These are phyloP conservation scores for Passer montanus DNA, from an alignment of 2,113 vertebrate genomes.

Conservation along the genomic window DNA sequence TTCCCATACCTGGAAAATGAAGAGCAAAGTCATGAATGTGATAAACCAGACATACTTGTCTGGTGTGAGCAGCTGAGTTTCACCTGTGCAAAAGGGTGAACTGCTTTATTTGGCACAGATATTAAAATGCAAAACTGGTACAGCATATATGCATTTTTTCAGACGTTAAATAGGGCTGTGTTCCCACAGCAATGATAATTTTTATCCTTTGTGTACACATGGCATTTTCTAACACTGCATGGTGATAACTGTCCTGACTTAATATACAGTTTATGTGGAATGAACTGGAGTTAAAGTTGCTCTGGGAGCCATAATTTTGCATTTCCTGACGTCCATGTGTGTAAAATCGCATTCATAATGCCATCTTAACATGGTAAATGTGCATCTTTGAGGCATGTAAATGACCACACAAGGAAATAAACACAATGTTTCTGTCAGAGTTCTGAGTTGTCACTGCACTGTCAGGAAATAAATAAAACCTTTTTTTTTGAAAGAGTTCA, in stretches of 20 bases:
- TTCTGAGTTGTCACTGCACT: background rate
- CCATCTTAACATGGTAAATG: conserved; percentile 32
- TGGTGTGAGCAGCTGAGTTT: background rate
- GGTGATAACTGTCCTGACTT: conserved; percentile 37
- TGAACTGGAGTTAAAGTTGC: conserved; percentile 44
- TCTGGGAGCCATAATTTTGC: conserved; percentile 55
- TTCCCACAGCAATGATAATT: conserved; percentile 29
- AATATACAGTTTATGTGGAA: conserved; percentile 39
- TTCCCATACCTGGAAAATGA: background rate
- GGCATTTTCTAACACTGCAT: background rate
- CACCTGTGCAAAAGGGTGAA: background rate
- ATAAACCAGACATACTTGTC: background rate
- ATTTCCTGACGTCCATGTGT: conserved; percentile 29
- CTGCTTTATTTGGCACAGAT: background rate
- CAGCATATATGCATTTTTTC: background rate
- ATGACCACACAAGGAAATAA: conserved; percentile 50
- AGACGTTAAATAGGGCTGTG: background rate
- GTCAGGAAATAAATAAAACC: conserved; percentile 28
- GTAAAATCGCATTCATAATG: conserved; percentile 42
- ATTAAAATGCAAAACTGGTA: conserved; percentile 10
- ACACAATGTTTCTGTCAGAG: background rate
- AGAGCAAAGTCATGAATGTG: background rate
- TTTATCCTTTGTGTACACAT: background rate
- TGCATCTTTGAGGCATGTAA: conserved; percentile 47
- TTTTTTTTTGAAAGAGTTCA: background rate